These are phyloP conservation scores for Criorhina ranunculi DNA, from an alignment of 2,888 invertebrate species.

Conservation along the genomic window DNA sequence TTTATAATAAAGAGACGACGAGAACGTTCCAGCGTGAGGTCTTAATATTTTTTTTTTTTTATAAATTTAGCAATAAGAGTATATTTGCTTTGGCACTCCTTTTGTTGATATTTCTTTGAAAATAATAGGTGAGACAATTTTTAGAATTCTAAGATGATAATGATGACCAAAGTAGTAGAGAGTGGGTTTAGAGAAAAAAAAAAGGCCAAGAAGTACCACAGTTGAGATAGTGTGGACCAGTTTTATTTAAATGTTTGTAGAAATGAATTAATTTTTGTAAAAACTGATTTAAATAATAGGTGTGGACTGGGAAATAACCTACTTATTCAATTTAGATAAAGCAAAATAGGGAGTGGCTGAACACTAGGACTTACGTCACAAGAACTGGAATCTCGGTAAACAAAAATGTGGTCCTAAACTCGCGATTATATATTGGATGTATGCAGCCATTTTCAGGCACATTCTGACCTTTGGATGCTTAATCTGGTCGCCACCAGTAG, in stretches of 20 bases:
- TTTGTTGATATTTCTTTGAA: constrained; percentile 1
- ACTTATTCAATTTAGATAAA: not conserved
- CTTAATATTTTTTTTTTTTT: constrained; percentile 27
- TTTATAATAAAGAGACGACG: constrained; percentile 34
- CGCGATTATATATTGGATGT: no score
- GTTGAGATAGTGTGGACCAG: not conserved
- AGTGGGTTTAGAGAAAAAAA: no score
- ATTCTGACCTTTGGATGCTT: no score
- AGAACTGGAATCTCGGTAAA: no score
- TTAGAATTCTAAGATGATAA: constrained; percentile 12
- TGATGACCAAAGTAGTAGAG: constrained; percentile 21
- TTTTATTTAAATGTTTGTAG: not conserved
- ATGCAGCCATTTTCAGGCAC: no score
- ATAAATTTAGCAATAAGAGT: constrained; percentile 36
- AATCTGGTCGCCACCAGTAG: no score
- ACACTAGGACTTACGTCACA: no score
- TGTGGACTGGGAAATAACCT: not conserved
- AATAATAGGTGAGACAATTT: constrained; percentile 19
- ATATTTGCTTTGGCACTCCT: constrained; percentile 41
- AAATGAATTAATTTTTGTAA: not conserved
- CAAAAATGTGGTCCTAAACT: no score
- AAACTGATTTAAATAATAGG: constrained; percentile 1
- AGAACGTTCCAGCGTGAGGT: constrained; percentile 6
- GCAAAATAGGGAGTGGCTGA: not conserved
- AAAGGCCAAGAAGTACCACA: not conserved